phyloP scores from a whole-genome alignment of 2,888 invertebrate genomes.

The Eilema griseolum region DNA sequence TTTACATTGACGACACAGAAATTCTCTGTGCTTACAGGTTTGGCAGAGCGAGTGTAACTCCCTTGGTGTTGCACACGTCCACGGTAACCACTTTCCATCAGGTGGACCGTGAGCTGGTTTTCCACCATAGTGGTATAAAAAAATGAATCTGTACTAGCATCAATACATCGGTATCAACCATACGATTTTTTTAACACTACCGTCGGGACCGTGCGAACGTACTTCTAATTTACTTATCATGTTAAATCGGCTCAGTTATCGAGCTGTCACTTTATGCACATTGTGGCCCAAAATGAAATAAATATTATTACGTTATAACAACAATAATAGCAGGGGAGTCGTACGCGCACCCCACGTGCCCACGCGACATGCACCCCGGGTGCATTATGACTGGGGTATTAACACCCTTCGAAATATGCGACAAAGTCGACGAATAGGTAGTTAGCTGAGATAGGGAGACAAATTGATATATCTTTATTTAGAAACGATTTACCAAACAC shows the following conservation, averaged over 20 bases:
- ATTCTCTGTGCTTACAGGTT: no score
- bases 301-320: slow-evolving; percentile 28
- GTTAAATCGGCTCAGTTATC: not conserved
- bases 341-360: slow-evolving; percentile 2
- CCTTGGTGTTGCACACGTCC: no score
- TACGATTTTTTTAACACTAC: not conserved
- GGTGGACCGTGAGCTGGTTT: no score
- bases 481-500: not conserved
- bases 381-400: slow-evolving; percentile 18
- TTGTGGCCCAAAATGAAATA: slow-evolving; percentile 16
- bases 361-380: not conserved
- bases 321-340: slow-evolving; percentile 23
- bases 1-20: no score
- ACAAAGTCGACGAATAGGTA: slow-evolving; percentile 4
- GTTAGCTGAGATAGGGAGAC: slow-evolving; percentile 1
- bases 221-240: not conserved
- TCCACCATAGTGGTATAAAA: no score
- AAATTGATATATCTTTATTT: slow-evolving; percentile 21
- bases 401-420: slow-evolving; percentile 22
- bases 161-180: no score
- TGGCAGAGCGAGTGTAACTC: no score
- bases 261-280: slow-evolving; percentile 8
- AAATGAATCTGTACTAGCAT: no score
- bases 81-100: no score
- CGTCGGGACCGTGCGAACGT: not conserved